Percentiles rank a stretch among this genome's conserved stretches.
These are phyloP conservation scores for Yponomeuta sedellus DNA, from an alignment of 2,888 invertebrate genomes.

Conservation along the genomic window DNA sequence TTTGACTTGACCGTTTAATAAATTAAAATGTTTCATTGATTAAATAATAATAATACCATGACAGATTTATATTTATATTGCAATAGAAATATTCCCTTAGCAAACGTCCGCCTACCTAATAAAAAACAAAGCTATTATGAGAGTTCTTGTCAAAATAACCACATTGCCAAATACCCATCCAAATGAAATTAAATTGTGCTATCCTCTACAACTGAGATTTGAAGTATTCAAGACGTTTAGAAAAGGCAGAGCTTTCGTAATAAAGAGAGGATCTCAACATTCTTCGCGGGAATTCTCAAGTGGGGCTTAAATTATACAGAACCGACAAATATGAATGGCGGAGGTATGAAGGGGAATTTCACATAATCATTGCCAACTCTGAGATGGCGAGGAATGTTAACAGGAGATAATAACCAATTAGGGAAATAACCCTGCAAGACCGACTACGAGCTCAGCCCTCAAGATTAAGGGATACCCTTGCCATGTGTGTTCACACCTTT, in stretches of 20 bases:
- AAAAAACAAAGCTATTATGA: neutral
- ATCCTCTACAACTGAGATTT: slow-evolving; percentile 2
- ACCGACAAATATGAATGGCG: slow-evolving; percentile 6
- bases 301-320: slow-evolving; percentile 12
- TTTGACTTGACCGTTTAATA: too few relatives aligned
- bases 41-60: too few relatives aligned
- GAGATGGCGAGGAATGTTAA: slow-evolving; percentile 21
- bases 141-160: neutral
- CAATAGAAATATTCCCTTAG: too few relatives aligned
- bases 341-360: slow-evolving; percentile 11
- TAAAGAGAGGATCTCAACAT: slow-evolving; percentile 9
- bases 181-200: neutral
- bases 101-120: too few relatives aligned
- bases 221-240: slow-evolving; percentile 3
- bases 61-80: too few relatives aligned
- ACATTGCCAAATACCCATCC: neutral
- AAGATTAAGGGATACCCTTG: slow-evolving; percentile 19
- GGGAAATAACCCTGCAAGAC: slow-evolving; percentile 27
- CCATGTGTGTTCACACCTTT: slow-evolving; percentile 12
- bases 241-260: slow-evolving; percentile 7
- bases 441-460: slow-evolving; percentile 20
- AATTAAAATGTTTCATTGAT: too few relatives aligned
- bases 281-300: slow-evolving; percentile 1
- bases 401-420: slow-evolving; percentile 35
- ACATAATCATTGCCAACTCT: neutral